These are phyloP conservation scores for Scopus umbretta DNA, from an alignment of 2,113 vertebrate genomes.

Conservation along the genomic window DNA sequence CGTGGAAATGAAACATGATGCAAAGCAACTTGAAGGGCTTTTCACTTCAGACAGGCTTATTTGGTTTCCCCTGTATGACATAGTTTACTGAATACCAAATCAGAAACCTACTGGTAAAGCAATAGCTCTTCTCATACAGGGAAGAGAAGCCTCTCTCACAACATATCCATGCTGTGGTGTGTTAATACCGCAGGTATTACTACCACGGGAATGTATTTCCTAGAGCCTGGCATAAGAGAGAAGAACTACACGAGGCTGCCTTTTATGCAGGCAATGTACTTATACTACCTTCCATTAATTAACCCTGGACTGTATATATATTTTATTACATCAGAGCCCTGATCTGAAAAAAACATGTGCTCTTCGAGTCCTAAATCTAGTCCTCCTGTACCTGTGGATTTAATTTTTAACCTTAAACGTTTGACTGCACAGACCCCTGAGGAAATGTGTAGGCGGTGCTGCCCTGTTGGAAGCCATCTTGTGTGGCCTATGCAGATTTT, in stretches of 20 bases:
- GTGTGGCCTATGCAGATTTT: background rate
- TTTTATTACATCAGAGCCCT: background rate
- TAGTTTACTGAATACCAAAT: background rate
- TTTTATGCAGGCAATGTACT: background rate
- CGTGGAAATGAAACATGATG: background rate
- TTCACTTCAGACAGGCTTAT: background rate
- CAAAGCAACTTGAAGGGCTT: background rate
- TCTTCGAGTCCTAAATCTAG: background rate
- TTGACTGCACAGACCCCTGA: background rate
- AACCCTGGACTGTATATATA: background rate
- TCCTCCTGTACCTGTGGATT: background rate
- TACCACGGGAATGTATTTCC: background rate
- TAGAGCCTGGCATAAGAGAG: background rate
- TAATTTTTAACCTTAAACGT: background rate
- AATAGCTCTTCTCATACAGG: background rate
- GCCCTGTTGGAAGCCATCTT: background rate
- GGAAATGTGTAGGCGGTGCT: background rate
- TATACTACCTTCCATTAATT: background rate
- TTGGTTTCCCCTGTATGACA: background rate
- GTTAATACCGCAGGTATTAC: background rate
- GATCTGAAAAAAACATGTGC: background rate
- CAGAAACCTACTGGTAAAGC: background rate
- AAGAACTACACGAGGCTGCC: background rate
- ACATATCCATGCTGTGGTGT: background rate
- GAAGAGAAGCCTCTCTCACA: background rate